Evolutionary conservation across 1,140 invertebrate genomes (phyloP), one percentile per base, ranked within the genome.

Genomic region (Pogonomyrmex californicus): DNA sequence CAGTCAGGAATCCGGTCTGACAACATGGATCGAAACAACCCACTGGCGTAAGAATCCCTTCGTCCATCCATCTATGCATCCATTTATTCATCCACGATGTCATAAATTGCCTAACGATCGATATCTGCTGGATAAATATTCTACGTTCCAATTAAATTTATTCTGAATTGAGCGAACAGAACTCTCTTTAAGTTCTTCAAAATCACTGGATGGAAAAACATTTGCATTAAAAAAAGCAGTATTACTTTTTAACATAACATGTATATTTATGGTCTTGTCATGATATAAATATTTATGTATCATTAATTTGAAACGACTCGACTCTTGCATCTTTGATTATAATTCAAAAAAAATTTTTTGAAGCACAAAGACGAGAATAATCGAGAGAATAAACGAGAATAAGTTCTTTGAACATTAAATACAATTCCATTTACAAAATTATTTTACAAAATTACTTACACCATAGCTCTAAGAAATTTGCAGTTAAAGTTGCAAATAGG

Each of bases 1-100:
- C 87, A 91, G 92, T 92, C 89, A 93, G 92, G 93, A 93, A 93
- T 93, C 93, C 91, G 92, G 93, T 93, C 83, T 83, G 90, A 87
- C 92, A 93, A 93, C 92, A 93, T 92, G 89, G 87, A 91, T 92
- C 91, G 92, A 91, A 83, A 88, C 91, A 86, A 90, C 76, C 85
- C 90, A 91, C 87, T 87, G 90, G 89, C 89, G 88, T 90, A 90
- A 90, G 89, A 87, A 56, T 86, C 51, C 63, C 62, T 63, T 77
- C 71, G 60, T 86, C 58, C 58, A 78, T 86, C 71, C 73, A 62
- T 77, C 83, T 51, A 56, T 76, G 14, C 33, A 9, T 83, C 38
- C 68, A 36, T 44, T 83, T 83, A 71, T 75, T 75, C 54, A 17
- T 75, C 12, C 54, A 70, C 33, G 79, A 71, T 44, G 54, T 65